Conservation (phyloP, 2,888 invertebrate species). For the Sesia bembeciformis region DNA sequence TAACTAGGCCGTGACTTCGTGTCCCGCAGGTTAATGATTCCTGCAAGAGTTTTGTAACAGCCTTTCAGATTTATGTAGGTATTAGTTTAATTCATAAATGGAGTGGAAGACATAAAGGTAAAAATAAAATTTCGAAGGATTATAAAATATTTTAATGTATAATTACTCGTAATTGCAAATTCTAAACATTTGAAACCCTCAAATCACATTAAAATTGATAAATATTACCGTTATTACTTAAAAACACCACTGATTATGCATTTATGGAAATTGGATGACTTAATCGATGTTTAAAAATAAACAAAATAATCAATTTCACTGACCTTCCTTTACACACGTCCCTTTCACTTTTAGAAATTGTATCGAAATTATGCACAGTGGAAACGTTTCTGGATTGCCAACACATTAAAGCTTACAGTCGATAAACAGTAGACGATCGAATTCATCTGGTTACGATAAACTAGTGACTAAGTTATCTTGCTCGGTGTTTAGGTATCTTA, state of each 20-base stretch:
- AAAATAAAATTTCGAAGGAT: background rate
- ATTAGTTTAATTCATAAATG: too few species aligned
- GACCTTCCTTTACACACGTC: background rate
- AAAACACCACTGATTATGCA: background rate
- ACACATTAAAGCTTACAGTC: background rate
- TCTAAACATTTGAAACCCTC: background rate
- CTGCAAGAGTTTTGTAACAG: too few species aligned
- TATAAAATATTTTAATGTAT: background rate
- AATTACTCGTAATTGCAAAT: background rate
- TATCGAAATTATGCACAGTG: background rate
- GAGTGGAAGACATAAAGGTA: too few species aligned
- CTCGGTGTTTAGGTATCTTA: background rate
- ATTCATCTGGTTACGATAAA: background rate
- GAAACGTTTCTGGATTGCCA: background rate
- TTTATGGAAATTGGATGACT: background rate
- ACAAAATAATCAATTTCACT: background rate
- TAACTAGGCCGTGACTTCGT: too few species aligned
- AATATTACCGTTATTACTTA: background rate
- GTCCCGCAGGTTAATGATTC: too few species aligned
- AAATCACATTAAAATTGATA: background rate
- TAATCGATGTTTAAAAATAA: background rate
- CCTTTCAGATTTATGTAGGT: too few species aligned
- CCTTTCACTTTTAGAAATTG: background rate
- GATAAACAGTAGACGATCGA: background rate
- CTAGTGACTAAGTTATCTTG: background rate